phyloP scores from a whole-genome alignment of 2,113 vertebrate genomes.

The Vidua chalybeata region DNA sequence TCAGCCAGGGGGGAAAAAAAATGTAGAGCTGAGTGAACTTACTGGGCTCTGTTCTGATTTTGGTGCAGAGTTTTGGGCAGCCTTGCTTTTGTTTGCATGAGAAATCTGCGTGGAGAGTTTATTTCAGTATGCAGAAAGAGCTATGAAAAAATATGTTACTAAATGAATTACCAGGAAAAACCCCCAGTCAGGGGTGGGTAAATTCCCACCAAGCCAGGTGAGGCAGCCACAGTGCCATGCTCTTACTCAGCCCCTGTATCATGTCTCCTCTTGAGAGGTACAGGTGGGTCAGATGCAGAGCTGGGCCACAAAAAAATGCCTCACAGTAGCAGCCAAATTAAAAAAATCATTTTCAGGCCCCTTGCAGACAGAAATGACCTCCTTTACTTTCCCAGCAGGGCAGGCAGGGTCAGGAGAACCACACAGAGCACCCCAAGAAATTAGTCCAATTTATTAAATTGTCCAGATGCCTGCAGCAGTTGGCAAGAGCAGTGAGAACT shows the following conservation, averaged over 20 bases:
- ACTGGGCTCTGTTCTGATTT: not conserved
- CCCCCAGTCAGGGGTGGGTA: fast-evolving
- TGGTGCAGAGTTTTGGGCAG: not conserved
- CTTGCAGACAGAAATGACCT: not conserved
- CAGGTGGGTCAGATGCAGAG: not conserved
- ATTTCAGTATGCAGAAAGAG: not conserved
- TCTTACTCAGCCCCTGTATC: fast-evolving
- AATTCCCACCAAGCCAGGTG: fast-evolving
- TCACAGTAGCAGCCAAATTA: not conserved
- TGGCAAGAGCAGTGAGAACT: not conserved
- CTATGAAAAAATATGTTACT: not conserved
- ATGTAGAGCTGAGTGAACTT: not conserved
- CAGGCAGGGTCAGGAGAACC: not conserved
- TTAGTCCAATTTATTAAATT: not conserved
- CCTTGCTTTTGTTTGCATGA: not conserved
- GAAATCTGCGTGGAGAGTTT: not conserved
- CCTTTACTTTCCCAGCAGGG: not conserved
- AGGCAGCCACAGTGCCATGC: not conserved
- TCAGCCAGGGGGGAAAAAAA: not conserved
- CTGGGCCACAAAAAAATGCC: not conserved
- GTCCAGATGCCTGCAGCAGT: not conserved
- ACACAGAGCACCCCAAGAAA: not conserved
- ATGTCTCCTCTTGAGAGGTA: fast-evolving
- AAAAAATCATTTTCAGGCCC: not conserved
- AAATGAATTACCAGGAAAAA: not conserved